Percentiles rank a stretch among this genome's conserved stretches.
These are phyloP conservation scores for Drosophila azteca DNA, from an alignment of 1,140 invertebrate genomes.

Conservation along the genomic window DNA sequence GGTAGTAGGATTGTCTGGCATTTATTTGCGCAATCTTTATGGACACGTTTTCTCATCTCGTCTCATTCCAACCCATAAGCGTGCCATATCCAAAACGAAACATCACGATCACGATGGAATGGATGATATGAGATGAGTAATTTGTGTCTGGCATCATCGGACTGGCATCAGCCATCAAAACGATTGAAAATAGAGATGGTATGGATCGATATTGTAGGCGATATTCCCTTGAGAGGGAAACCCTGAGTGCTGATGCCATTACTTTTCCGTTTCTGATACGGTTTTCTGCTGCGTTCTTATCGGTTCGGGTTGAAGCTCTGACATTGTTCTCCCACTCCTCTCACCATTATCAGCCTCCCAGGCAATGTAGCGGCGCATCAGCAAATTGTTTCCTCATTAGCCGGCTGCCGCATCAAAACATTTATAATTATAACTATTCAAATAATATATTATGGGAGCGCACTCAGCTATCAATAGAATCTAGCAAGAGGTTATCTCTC, in stretches of 20 bases:
- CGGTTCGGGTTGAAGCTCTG: neutral
- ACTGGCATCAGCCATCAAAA: neutral
- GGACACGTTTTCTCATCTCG: conserved; percentile 59
- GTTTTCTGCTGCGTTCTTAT: conserved; percentile 5
- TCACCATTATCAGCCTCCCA: conserved; percentile 30
- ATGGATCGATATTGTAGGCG: neutral
- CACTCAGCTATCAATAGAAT: conserved; percentile 26
- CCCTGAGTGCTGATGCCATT: neutral
- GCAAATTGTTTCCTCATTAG: conserved; percentile 72
- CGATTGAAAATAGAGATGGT: too few relatives aligned
- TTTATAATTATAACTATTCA: conserved; percentile 23
- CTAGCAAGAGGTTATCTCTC: conserved; percentile 32
- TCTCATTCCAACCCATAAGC: conserved; percentile 36
- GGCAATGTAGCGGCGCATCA: conserved; percentile 27
- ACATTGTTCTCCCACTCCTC: neutral
- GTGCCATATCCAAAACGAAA: conserved; percentile 44
- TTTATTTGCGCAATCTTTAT: conserved; percentile 46
- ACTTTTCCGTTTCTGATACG: conserved; percentile 4
- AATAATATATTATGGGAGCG: neutral
- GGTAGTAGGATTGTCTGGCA: neutral
- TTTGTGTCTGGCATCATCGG: neutral
- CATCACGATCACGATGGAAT: conserved; percentile 26
- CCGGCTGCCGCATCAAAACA: conserved; percentile 18
- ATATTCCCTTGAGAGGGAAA: neutral
- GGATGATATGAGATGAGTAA: conserved; percentile 34